Base-by-base conservation (phyloP, 2,797 vertebrate species). In the Pseudotriccus pelzelni region DNA sequence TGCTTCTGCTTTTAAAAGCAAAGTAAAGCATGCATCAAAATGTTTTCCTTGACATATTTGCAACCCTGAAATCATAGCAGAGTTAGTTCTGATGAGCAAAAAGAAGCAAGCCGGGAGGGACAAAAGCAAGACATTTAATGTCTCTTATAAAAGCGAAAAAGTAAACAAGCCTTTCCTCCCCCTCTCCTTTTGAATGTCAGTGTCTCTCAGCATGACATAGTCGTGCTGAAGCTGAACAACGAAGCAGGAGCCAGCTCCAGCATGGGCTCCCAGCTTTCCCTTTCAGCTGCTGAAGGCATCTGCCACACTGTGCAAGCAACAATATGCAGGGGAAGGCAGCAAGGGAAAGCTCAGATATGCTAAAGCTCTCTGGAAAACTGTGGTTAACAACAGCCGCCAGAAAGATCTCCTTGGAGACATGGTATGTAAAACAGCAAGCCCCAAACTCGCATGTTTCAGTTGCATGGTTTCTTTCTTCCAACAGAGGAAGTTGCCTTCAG, bases 21-120 rank as follows among this genome's bases (percentile, higher is more conserved):
- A 69, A 75, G 78, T 79, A 89, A 60, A 84, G 28, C 69, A 76
- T 18, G 21, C 62, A 74, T 82, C 81, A 56, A 87, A 92, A 89
- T 9, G 47, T 79, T 92, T 93, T 87, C 63, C 68, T 56, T 58
- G 55, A 82, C 30, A 16, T 74, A 58, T 88, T 78, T 87, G 23
- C 52, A 90, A 72, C 46, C 47, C n/a, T 50, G 32, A 12, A 32
- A 64, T 44, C 60, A 43, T 21, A 79, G 44, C 27, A 67, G 63
- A 91, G 43, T 64, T 66, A 55, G 36, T 59, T 67, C 46, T 87
- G 66, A 52, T 69, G 43, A 47, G 49, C 72, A 23, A 82, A 64
- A 62, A 76, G 34, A 52, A 63, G 14, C 50, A 93, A 86, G 69
- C 30, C 66, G 53, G 50, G 28, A 53, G 10, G 23, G 28, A 93